Conservation (phyloP, 2,113 vertebrate genomes). For the Pseudorectes ferrugineus region DNA sequence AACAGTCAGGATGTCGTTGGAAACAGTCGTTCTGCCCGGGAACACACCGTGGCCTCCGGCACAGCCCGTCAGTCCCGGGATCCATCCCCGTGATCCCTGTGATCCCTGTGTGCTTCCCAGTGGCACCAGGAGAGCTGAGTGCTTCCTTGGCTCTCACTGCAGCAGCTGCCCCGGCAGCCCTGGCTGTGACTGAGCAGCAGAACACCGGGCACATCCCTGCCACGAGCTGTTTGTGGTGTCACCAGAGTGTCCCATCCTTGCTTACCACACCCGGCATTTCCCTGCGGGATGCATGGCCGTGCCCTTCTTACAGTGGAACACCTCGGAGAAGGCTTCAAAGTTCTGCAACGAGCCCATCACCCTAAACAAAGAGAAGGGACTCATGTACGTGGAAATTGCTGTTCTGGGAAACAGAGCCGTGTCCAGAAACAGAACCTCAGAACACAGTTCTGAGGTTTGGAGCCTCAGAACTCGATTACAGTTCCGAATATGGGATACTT, state of each 20-base stretch:
- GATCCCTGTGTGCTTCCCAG: not conserved
- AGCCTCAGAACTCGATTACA: not conserved
- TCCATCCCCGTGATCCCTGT: not conserved
- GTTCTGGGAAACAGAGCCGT: not conserved
- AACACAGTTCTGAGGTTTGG: no score
- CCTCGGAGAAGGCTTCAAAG: conserved; percentile 89
- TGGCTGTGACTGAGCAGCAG: conserved; percentile 8
- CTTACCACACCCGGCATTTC: conserved; percentile 92
- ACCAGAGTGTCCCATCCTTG: not conserved
- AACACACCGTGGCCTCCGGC: not conserved
- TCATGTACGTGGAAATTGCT: not conserved
- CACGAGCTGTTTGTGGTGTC: not conserved
- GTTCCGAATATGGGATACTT: not conserved
- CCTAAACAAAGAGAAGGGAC: conserved; percentile 64
- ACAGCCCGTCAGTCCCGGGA: not conserved
- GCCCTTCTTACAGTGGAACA: conserved; percentile 84
- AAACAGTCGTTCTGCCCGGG: conserved; percentile 14
- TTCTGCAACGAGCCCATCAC: conserved; percentile 95
- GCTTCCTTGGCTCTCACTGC: not conserved
- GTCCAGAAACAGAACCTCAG: no score
- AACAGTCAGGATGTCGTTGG: conserved; percentile 61
- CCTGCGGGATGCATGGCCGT: conserved; percentile 83
- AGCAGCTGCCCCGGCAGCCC: not conserved
- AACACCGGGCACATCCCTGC: conserved; percentile 3
- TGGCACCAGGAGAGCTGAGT: not conserved